phyloP scores from a whole-genome alignment of 1,140 invertebrate species.

The Procambarus virginalis region DNA sequence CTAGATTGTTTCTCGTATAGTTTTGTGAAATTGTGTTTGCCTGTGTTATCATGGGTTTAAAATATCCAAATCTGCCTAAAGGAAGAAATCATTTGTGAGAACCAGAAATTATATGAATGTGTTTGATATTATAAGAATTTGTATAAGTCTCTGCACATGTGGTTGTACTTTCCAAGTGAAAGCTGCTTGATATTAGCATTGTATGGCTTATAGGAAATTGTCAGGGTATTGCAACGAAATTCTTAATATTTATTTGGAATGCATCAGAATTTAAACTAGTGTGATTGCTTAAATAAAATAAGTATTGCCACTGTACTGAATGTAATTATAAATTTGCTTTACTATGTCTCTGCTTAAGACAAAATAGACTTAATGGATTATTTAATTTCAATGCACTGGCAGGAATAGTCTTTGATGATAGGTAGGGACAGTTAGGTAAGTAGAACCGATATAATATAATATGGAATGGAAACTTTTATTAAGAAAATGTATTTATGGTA shows the following conservation, averaged over 20 bases:
- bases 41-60: constrained; percentile 63
- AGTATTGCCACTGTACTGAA: neutral
- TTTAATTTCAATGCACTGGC: neutral
- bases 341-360: neutral
- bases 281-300: neutral
- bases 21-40: constrained; percentile 66
- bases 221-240: constrained; percentile 20
- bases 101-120: neutral
- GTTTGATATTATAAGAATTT: constrained; percentile 14
- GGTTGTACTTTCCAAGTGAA: constrained; percentile 25
- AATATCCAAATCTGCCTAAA: constrained; percentile 63
- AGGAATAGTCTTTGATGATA: neutral
- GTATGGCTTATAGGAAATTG: neutral
- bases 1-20: constrained; percentile 61
- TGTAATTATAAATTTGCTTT: neutral
- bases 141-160: neutral
- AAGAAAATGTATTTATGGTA: neutral
- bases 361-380: neutral
- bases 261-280: neutral
- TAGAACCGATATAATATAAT: neutral
- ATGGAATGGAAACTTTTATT: neutral
- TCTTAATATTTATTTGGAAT: neutral
- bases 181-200: neutral
- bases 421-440: neutral
- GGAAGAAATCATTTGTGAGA: constrained; percentile 48